Evolutionary conservation across 2,888 invertebrate genomes (phyloP), one percentile per base, ranked within the genome.

Genomic region (Nemurella pictetii): DNA sequence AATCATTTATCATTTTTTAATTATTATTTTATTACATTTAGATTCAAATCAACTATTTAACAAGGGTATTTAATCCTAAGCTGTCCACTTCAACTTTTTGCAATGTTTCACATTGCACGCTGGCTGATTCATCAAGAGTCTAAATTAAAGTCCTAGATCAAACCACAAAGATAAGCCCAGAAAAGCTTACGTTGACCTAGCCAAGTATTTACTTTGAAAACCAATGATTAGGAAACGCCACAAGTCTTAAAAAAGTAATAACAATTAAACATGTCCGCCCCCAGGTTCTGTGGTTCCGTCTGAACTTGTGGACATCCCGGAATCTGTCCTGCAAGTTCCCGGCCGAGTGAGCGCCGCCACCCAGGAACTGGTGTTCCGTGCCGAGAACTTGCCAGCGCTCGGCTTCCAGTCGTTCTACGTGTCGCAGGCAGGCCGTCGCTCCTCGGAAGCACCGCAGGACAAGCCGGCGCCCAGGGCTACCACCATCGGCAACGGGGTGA

Each of bases 311-410:
- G 93, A 94, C 0, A 91, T 97, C 85, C 92, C 95, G 0, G 88
- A 90, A 0, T 87, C 91, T 0, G 91, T 96, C 0, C 86, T 88
- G 35, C 89, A 90, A 0, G 92, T 96, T 55, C 93, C 94, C 0
- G 95, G 94, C 55, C 91, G 97, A 55, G 26, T 77, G 25, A 95
- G 95, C 0, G 89, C 87, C 0, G 95, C 96, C 0, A 92, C 91
- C 0, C 91, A 92, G 87, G 96, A 97, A 88, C 89, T 97, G 0
- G 91, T 96, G 0, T 97, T 97, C 89, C 88, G 92, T n/a, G 95
- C 95, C 0, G 88, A 89, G 2, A 89, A 93, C 1, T 88, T 96
- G 0, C 95, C 96, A 0, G 91, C 96, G 0, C 89, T 95, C 0
- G 95, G 96, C 0, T 94, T 93, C 87, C 93, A 93, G 88, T 93